Evolutionary conservation across 2,797 vertebrate species (phyloP).

Genomic region (Scolopax bukidnonensis): DNA sequence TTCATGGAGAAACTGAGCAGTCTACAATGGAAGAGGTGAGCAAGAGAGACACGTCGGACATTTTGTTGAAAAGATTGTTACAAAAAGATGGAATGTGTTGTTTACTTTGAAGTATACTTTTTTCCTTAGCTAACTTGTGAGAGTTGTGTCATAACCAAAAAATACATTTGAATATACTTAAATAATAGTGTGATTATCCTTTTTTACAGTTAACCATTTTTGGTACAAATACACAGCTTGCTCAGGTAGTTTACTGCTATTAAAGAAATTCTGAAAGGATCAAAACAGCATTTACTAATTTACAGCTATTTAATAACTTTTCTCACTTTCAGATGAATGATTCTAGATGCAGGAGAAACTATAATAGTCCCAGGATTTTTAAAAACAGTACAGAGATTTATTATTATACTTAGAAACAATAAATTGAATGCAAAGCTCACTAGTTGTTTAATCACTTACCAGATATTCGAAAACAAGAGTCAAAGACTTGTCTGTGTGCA

Average conservation of each 20-base stretch:
- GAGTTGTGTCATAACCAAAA: neutral
- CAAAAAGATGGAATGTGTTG: neutral
- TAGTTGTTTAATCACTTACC: constrained; percentile 79
- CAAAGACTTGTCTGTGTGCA: constrained; percentile 98
- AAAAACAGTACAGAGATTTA: neutral
- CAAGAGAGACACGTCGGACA: neutral
- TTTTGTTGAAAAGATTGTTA: neutral
- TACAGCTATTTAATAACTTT: neutral
- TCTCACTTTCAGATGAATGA: neutral
- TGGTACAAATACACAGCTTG: neutral
- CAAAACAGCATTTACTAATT: neutral
- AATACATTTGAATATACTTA: neutral
- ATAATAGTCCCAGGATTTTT: neutral
- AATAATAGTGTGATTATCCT: neutral
- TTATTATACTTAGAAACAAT: neutral
- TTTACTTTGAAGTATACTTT: neutral
- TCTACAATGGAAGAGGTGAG: neutral
- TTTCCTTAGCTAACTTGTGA: neutral
- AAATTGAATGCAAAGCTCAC: neutral
- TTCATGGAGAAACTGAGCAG: neutral
- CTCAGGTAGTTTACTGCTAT: neutral
- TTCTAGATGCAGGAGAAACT: neutral
- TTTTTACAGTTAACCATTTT: neutral
- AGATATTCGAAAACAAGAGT: constrained; percentile 98
- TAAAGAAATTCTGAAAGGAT: neutral